Percentiles rank a stretch among this genome's conserved stretches.
Conservation (phyloP, 2,797 vertebrate genomes). For the Pitangus sulphuratus region DNA sequence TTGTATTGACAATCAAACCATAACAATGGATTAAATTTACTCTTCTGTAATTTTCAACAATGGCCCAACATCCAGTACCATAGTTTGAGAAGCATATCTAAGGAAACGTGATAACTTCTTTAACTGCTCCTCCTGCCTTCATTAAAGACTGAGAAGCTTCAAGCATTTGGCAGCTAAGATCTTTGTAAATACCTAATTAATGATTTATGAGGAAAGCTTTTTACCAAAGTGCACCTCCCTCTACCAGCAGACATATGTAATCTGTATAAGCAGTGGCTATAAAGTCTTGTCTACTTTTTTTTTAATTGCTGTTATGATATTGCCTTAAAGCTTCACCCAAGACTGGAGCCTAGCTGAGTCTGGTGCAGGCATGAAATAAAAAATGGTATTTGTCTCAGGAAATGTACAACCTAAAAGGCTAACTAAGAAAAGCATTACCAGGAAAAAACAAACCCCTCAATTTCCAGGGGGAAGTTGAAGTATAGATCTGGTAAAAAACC, state of each 20-base stretch:
- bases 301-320: neutral
- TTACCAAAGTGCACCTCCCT: conserved; percentile 8
- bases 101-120: neutral
- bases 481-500: conserved; percentile 14
- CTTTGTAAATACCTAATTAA: conserved; percentile 38
- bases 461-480: conserved; percentile 11
- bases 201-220: conserved; percentile 48
- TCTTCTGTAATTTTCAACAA: neutral
- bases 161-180: neutral
- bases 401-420: neutral
- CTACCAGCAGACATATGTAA: neutral
- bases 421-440: neutral
- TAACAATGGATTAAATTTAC: neutral
- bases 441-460: neutral
- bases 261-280: neutral
- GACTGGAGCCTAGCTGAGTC: neutral
- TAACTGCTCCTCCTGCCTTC: neutral
- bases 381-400: neutral
- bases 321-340: neutral
- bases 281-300: neutral
- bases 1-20: neutral
- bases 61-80: neutral
- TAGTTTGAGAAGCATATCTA: neutral
- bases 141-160: neutral
- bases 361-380: neutral